Base-by-base conservation (phyloP, 2,797 vertebrate genomes). In the Anableps anableps region DNA sequence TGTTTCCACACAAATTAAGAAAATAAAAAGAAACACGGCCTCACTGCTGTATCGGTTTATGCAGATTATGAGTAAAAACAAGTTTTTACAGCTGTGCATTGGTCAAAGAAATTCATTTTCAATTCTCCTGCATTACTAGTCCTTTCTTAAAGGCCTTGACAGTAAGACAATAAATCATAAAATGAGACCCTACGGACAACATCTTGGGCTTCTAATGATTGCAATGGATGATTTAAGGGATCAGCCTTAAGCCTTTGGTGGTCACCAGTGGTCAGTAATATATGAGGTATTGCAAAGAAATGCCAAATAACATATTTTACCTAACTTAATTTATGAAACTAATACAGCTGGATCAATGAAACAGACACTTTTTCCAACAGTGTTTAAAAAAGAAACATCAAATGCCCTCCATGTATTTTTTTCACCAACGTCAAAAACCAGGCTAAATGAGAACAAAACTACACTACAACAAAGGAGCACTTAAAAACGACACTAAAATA, bases 401-500 rank as follows among this genome's bases (percentile, higher is more conserved):
- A 68, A 75, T 21, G 13, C 34, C 34, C 21, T 75, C 23, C n/a
- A 80, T 75, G 70, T 68, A 23, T 17, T 45, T 66, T 80, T 79
- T 21, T 58, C 47, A 60, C 4, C 53, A 75, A 85, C 76, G 81
- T 82, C 38, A 29, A 82, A 75, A 91, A 88, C 55, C 83, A 82
- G 72, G 47, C 78, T 87, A 84, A 80, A 87, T 26, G 26, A 62
- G 64, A 83, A 81, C 64, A 66, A 79, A 88, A 82, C 47, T 79
- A 29, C 58, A 70, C 75, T 60, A 88, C 23, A n/a, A 86, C 75
- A 75, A 76, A 88, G 74, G 60, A 85, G 80, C 86, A 77, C 85
- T 85, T 84, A 53, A 84, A 85, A 90, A 83, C 71, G 29, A 85
- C 75, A 70, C 84, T 77, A 78, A 88, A 88, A 84, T 80, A 80